Evolutionary conservation across 2,888 invertebrate genomes (phyloP).

Genomic region (Pemphredon lugubris): DNA sequence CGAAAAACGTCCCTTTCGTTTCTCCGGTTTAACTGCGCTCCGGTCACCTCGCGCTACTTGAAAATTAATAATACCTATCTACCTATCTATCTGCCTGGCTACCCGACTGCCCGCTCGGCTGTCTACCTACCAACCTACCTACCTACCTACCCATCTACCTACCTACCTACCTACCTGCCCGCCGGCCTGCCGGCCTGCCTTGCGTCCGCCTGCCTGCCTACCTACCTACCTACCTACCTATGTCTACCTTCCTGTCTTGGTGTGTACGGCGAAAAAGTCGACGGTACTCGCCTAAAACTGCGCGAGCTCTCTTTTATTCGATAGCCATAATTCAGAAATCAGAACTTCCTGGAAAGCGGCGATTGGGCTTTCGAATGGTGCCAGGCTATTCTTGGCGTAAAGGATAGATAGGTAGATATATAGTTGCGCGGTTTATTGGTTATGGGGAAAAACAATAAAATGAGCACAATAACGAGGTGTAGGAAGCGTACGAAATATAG

Average conservation of each 20-base stretch:
- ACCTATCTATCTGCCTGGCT: constrained; percentile 17
- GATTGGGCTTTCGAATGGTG: too few species aligned
- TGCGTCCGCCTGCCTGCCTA: constrained; percentile 15
- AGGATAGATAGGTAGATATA: too few species aligned
- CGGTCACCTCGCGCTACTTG: neutral
- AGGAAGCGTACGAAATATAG: neutral
- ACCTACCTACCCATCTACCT: constrained; percentile 7
- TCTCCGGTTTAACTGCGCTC: neutral
- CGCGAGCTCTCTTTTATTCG: too few species aligned
- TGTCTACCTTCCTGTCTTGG: constrained; percentile 4
- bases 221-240: constrained; percentile 33
- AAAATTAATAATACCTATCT: constrained; percentile 37
- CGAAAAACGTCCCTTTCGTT: neutral
- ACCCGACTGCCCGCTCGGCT: neutral
- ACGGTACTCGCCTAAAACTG: neutral
- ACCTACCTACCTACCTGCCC: constrained; percentile 17
- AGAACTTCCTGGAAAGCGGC: too few species aligned
- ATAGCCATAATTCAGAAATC: too few species aligned
- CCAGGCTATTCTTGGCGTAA: too few species aligned
- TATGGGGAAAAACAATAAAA: too few species aligned
- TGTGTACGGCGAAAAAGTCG: neutral
- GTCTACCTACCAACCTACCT: constrained; percentile 1
- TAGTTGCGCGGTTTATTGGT: too few species aligned
- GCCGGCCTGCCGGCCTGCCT: constrained; percentile 3
- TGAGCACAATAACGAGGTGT: too few species aligned